Base-by-base conservation (phyloP, 2,113 vertebrate genomes). In the Pipa parva region DNA sequence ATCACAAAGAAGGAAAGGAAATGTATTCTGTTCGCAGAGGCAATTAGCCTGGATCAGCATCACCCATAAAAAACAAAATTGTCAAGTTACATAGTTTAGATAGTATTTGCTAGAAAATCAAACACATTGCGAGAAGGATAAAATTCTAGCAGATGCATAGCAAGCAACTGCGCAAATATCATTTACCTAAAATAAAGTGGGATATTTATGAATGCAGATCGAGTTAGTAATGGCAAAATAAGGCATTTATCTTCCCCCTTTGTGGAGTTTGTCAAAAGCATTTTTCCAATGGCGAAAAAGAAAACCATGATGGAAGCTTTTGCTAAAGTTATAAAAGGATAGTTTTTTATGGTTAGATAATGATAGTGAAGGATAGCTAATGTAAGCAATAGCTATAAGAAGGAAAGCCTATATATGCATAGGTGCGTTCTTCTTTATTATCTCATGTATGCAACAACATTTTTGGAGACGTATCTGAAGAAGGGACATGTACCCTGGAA, bases 11-110 rank as follows among this genome's bases (percentile, higher is more conserved):
- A 37, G 55, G 37, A 56, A 18, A 31, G 45, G 29, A 48, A 46
- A 58, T 66, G 18, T 25, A 24, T 58, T 9, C 54, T 29, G 54
- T 58, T 58, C 31, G 26, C 54, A 7, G 39, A 67, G 64, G 31
- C 55, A 50, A 59, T 59, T 59, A 67, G 58, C 55, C 49, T 50
- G 28, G 21, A 59, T 67, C 54, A 59, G 28, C 39, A 67, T 67
- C 64, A 26, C 8, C 31, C 55, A 67, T 67, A 67, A 67, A 66
- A 42, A 50, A 48, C 29, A 66, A 27, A 31, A 57, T 46, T 57
- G 52, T 65, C 63, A 57, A 20, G 45, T 25, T 52, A 28, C 39
- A 56, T 9, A 56, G 64, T 67, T 59, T 49, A 59, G 64, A 46
- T 67, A 27, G 54, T 36, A 48, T 58, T 64, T 66, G 42, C 39